Conservation (phyloP, 2,888 invertebrate species). For the Brassicogethes aeneus region DNA sequence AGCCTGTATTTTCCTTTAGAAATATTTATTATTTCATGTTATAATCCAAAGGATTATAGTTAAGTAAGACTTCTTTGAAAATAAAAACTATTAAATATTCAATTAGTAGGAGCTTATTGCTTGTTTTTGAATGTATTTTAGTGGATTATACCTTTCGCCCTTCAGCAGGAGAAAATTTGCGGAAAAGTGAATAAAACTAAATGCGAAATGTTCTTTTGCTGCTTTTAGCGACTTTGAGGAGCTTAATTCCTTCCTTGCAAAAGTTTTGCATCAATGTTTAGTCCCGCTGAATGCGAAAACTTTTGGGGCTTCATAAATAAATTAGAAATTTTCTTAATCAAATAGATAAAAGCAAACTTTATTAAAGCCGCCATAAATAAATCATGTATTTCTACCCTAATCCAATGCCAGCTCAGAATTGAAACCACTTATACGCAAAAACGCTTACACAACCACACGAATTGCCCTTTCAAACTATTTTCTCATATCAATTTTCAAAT, state of each 20-base stretch:
- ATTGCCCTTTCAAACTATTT: too few species aligned
- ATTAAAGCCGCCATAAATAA: conserved; percentile 10
- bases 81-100: background rate
- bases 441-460: background rate
- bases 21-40: too few species aligned
- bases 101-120: background rate
- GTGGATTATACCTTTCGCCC: background rate
- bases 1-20: too few species aligned
- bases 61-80: too few species aligned
- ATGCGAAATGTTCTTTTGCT: conserved; percentile 10
- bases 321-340: conserved; percentile 17
- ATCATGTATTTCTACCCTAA: background rate
- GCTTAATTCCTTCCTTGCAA: conserved; percentile 9
- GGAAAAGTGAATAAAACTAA: conserved; percentile 10
- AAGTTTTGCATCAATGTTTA: conserved; percentile 13
- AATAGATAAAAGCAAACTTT: conserved; percentile 18
- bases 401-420: background rate
- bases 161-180: background rate
- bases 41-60: too few species aligned
- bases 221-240: conserved; percentile 8
- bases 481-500: background rate
- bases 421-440: background rate
- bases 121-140: background rate
- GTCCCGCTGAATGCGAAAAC: conserved; percentile 7
- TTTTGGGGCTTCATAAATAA: conserved; percentile 16